Percentiles rank a stretch among this genome's conserved stretches.
Conservation (phyloP, 2,113 vertebrate genomes). For the Lipophrys pholis region DNA sequence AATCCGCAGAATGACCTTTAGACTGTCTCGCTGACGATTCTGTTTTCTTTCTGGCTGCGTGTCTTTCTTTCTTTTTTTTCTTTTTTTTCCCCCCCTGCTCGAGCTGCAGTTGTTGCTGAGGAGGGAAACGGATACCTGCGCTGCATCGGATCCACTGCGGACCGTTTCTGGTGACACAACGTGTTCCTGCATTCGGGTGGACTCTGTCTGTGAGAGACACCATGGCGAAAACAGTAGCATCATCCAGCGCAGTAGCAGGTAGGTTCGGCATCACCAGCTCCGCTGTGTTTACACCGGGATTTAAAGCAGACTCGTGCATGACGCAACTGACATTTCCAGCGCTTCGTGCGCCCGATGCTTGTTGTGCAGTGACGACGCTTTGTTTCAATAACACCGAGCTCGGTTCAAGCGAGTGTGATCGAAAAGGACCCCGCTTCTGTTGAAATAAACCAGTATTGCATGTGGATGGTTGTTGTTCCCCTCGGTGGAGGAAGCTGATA, state of each 20-base stretch:
- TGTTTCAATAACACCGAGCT: slow-evolving; percentile 1
- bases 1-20: slow-evolving; percentile 40
- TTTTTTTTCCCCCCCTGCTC: slow-evolving; percentile 31
- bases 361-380: slow-evolving; percentile 22
- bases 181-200: slow-evolving; percentile 22
- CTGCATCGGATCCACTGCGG: slow-evolving; percentile 63
- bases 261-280: slow-evolving; percentile 43
- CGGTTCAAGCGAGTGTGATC: no score
- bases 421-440: no score
- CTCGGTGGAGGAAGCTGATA: not conserved
- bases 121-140: slow-evolving; percentile 42
- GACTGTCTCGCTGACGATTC: not conserved
- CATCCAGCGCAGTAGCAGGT: slow-evolving; percentile 69
- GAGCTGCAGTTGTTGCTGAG: slow-evolving; percentile 19
- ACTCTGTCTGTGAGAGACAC: slow-evolving; percentile 23
- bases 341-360: slow-evolving; percentile 35
- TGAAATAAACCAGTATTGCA: not conserved
- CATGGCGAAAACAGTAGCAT: slow-evolving; percentile 73
- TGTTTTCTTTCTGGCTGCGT: slow-evolving; percentile 18
- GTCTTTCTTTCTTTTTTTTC: slow-evolving; percentile 5
- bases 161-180: slow-evolving; percentile 47
- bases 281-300: slow-evolving; percentile 23
- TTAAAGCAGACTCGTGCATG: slow-evolving; percentile 53
- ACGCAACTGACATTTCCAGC: slow-evolving; percentile 60
- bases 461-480: not conserved